Base-by-base conservation (phyloP, 2,113 vertebrate genomes). In the Phrynosoma blainvillii region DNA sequence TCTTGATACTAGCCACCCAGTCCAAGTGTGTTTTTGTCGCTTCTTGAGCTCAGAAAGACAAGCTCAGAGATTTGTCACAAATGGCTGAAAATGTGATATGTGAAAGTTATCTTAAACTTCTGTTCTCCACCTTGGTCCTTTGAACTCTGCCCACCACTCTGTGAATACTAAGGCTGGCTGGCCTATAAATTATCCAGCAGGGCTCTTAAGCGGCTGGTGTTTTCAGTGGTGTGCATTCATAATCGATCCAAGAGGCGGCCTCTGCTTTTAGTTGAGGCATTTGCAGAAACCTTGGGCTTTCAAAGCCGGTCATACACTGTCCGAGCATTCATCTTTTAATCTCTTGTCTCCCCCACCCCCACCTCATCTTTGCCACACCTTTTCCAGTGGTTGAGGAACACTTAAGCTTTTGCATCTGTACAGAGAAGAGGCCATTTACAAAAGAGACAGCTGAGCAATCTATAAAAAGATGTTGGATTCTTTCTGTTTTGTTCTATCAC, bases 171-270 rank as follows among this genome's bases (percentile, higher is more conserved):
- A 82, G 13, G 65, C 90, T 90, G 92, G 65, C 89, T 90, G 93
- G 94, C 84, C 92, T 89, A 96, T 96, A 95, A 96, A 95, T 97
- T 96, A 96, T 96, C 96, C 92, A 96, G 89, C 74, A 89, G 93
- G 88, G 88, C 94, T 94, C 54, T 94, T 56, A 62, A 96, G 95
- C 68, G 18, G 95, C 85, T 93, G 91, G 87, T 93, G 92, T 82
- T 82, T 95, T 95, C 91, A 91, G 94, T 94, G 93, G 93, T 74
- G 1, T 71, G 92, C 89, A 92, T 96, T 90, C 95, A 94, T 95
- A 96, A 96, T 96, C 88, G 32, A 95, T 96, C 93, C 2, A 7
- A 82, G 91, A 96, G 87, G 86, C 87, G 95, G 94, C 91, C 81
- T 82, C 88, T 95, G 95, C 96, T 96, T 96, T 96, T 95, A 94